Base-by-base conservation (phyloP, 2,113 vertebrate genomes). In the Pontoporia blainvillei region DNA sequence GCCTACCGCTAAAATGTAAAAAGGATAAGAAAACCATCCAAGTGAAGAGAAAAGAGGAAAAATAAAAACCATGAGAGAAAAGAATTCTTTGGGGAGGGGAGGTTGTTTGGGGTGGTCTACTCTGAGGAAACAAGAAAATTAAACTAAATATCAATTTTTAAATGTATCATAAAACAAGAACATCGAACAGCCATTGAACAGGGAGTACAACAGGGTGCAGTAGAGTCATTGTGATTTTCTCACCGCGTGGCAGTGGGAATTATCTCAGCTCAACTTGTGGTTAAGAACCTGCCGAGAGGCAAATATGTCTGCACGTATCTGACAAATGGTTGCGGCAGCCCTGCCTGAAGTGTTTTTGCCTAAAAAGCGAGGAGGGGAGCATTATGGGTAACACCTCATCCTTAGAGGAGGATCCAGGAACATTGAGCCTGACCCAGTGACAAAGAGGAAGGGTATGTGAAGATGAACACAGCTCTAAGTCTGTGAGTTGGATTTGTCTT, bases 101-200 rank as follows among this genome's bases (percentile, higher is more conserved):
- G 39, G 46, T 29, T 81, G 6, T 71, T 79, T n/a, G 69, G 25
- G 57, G 6, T 10, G 27, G 61, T 84, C 69, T 91, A 29, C 23
- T 54, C 57, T 71, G 76, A 87, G 49, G 92, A 95, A 95, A 90
- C 12, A 85, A 94, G 49, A 79, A 61, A 73, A 84, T 52, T 23
- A 86, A 93, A 78, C 52, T 46, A 79, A 83, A 87, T 36, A 49
- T 57, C 36, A 21, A 36, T 92, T 88, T 81, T 44, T 75, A 89
- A 72, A 36, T 41, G 54, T 71, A 31, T 23, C 39, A 44, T 34
- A 91, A 90, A 86, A 92, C 36, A 64, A 41, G 15, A 81, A 36
- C 21, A 41, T 27, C 88, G 61, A 69, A 44, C 57, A 64, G 25
- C 29, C 39, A 52, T 25, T 41, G 25, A 75, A 31, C 49, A 59